A percentile compares a stretch with the other conserved stretches of the same genome.
Evolutionary conservation across 2,797 vertebrate genomes (phyloP).

Genomic region (Hoplostethus mediterraneus): DNA sequence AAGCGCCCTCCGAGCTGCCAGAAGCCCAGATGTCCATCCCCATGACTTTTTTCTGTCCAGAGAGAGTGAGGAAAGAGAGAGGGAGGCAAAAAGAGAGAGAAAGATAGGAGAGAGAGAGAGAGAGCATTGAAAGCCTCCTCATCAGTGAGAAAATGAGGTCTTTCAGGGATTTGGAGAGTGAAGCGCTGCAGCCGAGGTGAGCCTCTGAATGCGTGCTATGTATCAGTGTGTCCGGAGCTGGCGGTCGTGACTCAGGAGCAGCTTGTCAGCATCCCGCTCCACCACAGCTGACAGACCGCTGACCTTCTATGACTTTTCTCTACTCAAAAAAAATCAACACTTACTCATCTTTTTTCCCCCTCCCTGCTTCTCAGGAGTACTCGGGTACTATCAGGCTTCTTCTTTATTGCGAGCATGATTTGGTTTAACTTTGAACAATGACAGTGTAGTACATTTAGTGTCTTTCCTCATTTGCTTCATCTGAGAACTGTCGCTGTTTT

Average conservation of each 20-base stretch:
- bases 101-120: background rate
- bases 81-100: conserved; percentile 8
- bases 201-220: conserved; percentile 43
- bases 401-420: background rate
- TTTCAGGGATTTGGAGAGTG: conserved; percentile 34
- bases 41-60: conserved; percentile 26
- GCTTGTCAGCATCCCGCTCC: conserved; percentile 39
- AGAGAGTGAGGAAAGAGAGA: background rate
- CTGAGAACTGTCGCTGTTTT: background rate
- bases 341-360: background rate
- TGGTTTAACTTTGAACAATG: conserved; percentile 11
- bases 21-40: conserved; percentile 61
- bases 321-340: background rate
- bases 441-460: background rate
- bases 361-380: conserved; percentile 24
- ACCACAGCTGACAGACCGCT: conserved; percentile 34
- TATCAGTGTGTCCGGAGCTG: conserved; percentile 41
- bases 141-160: conserved; percentile 33
- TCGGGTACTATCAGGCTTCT: background rate
- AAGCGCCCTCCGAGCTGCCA: conserved; percentile 44
- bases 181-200: conserved; percentile 47
- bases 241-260: conserved; percentile 51
- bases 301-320: conserved; percentile 45
- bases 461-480: background rate
- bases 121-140: conserved; percentile 12